phyloP scores from a whole-genome alignment of 2,797 vertebrate genomes.

The Denticeps clupeoides region DNA sequence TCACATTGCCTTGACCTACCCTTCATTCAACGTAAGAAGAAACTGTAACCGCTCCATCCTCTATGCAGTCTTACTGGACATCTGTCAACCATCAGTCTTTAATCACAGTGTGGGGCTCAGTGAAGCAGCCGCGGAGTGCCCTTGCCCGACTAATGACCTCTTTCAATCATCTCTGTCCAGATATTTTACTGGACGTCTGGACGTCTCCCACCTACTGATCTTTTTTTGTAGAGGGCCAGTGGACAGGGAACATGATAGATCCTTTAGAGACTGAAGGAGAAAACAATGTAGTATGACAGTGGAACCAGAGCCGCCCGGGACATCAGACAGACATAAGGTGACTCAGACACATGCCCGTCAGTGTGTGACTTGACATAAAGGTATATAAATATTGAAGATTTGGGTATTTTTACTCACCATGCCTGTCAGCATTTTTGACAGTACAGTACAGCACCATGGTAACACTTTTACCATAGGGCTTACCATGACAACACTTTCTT shows the following conservation, averaged over 20 bases:
- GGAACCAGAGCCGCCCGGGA: neutral
- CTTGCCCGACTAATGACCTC: constrained; percentile 54
- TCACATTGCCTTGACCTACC: neutral
- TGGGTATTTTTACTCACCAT: too few relatives aligned
- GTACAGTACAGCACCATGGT: too few relatives aligned
- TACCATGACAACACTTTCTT: too few relatives aligned
- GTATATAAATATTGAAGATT: too few relatives aligned
- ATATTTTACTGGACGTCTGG: too few relatives aligned
- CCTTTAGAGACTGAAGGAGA: constrained; percentile 19
- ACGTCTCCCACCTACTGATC: constrained; percentile 26
- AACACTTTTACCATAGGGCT: too few relatives aligned
- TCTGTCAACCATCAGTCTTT: constrained; percentile 44
- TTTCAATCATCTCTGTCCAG: constrained; percentile 51
- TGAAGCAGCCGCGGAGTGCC: constrained; percentile 30
- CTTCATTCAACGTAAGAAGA: neutral
- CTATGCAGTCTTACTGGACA: neutral
- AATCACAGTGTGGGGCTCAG: constrained; percentile 39
- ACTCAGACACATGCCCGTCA: neutral
- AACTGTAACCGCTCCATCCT: neutral
- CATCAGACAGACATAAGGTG: neutral
- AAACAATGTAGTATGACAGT: neutral
- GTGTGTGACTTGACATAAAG: too few relatives aligned
- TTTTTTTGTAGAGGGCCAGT: constrained; percentile 37
- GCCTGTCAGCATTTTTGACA: too few relatives aligned
- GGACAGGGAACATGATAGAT: constrained; percentile 37